Base-by-base conservation (phyloP, 2,888 invertebrate species). In the Allophyes oxyacanthae region DNA sequence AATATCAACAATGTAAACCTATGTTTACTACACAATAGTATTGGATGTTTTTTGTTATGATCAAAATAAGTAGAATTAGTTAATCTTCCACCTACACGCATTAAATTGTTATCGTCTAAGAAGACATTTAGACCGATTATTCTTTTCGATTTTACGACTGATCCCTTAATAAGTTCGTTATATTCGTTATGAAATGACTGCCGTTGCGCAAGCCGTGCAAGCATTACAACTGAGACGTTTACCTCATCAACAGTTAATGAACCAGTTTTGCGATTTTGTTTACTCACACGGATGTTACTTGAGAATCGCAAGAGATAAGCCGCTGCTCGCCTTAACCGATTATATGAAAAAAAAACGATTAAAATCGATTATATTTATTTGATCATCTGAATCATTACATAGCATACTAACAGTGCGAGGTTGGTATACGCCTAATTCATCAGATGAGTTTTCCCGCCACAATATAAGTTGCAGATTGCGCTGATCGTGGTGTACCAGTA, bases 391-490 rank as follows among this genome's bases (percentile, higher is more conserved):
- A 7, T n/a, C 2, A n/a, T 2, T 3, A n/a, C n/a, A 32, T 8
- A n/a, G 1, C n/a, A 10, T 32, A n/a, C 10, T n/a, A 7, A 32
- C n/a, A 28, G 3, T 6, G 1, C 6, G 6, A n/a, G 11, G 11
- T 3, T 1, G 30, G 6, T 37, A 51, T 10, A 30, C 10, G 9
- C 30, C 11, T 30, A 55, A 10, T 0, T 11, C 20, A 5, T 42
- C n/a, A 7, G 36, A 13, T 3, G 15, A 13, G 1, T 30, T 11
- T 2, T 41, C 15, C 1, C 48, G 41, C 48, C 36, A 37, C 2
- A 48, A 30, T 13, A 55, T 38, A 28, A 38, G 13, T 34, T 48
- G 58, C n/a, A 59, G 10, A 6, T 42, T 13, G 6, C 38, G 43
- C 11, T 59, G 53, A 30, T 48, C 33, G 0, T 8, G 6, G 6